Percentiles rank a stretch among this genome's conserved stretches.
Evolutionary conservation across 2,113 vertebrate genomes (phyloP).

Genomic region (Scomber scombrus): DNA sequence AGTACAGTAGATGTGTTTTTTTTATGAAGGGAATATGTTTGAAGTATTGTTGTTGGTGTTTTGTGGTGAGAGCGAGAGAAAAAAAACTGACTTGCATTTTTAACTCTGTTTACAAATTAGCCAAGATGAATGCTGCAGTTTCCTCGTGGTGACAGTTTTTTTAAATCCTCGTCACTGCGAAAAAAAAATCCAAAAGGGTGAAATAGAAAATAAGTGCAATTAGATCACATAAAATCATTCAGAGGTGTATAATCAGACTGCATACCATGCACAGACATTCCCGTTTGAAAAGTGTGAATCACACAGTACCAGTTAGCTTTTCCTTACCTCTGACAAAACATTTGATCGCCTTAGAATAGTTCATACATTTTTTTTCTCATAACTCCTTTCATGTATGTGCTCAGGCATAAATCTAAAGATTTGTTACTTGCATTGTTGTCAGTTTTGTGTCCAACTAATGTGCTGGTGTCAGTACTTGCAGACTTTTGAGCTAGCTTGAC

Average conservation of each 20-base stretch:
- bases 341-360: slow-evolving; percentile 8
- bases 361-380: not conserved
- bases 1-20: slow-evolving; percentile 54
- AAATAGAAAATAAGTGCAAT: slow-evolving; percentile 86
- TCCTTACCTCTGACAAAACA: slow-evolving; percentile 16
- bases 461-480: slow-evolving; percentile 8
- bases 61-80: slow-evolving; percentile 35
- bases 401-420: not conserved
- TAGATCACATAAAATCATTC: slow-evolving; percentile 75
- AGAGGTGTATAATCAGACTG: slow-evolving; percentile 55
- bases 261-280: slow-evolving; percentile 84
- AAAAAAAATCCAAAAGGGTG: slow-evolving; percentile 53
- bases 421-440: not conserved
- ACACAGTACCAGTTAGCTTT: slow-evolving; percentile 1
- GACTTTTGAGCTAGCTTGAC: slow-evolving; percentile 1
- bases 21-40: slow-evolving; percentile 80
- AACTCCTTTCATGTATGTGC: not conserved
- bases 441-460: slow-evolving; percentile 9
- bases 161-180: slow-evolving; percentile 52
- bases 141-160: slow-evolving; percentile 59
- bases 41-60: slow-evolving; percentile 53
- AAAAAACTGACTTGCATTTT: slow-evolving; percentile 81
- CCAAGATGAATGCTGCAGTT: slow-evolving; percentile 85
- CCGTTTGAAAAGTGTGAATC: slow-evolving; percentile 49
- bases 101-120: slow-evolving; percentile 86